Evolutionary conservation across 2,888 invertebrate genomes (phyloP), one percentile per base, ranked within the genome.

Genomic region (Rotaria socialis): DNA sequence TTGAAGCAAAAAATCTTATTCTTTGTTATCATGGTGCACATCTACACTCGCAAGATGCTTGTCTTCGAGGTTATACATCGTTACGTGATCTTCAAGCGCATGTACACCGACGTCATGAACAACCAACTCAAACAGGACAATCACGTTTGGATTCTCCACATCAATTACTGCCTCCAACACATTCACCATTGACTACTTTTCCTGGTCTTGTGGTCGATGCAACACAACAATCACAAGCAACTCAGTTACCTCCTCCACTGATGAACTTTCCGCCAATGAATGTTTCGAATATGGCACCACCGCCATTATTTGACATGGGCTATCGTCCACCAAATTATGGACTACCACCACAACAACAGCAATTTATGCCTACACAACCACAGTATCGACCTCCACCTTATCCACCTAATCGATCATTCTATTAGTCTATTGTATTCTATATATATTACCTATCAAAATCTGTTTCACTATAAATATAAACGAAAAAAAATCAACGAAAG

Each of bases 61-160:
- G 80, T 47, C n/a, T 80, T 24, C 47, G 80, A 11, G 80, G 80
- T 22, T 80, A 80, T n/a, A 80, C 80, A 47, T 80, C 80, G 7
- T 47, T 47, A 47, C 80, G 80, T 80, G 80, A 80, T 80, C 47
- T 80, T 24, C 22, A 43, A 47, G 80, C 43, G n/a, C 80, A 80
- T 80, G 19, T 80, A 14, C 47, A 80, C 47, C 47, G 80, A 80
- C 80, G 80, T 47, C 80, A 80, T 80, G 80, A 80, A 80, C 80
- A n/a, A 47, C 11, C 67, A 35, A 6, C 67, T 10, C 67, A 67
- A 35, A 5, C 67, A 35, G 27, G 19, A 27, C 67, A 67, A 67
- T 1, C 35, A 35, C 67, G 67, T 67, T 19, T 67, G 0, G 67
- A 67, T 67, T 35, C 67, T 35, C 67, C 67, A 19, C 67, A 35